These are phyloP conservation scores for Chironomus striatipennis DNA, from an alignment of 1,140 invertebrate species.

Conservation along the genomic window DNA sequence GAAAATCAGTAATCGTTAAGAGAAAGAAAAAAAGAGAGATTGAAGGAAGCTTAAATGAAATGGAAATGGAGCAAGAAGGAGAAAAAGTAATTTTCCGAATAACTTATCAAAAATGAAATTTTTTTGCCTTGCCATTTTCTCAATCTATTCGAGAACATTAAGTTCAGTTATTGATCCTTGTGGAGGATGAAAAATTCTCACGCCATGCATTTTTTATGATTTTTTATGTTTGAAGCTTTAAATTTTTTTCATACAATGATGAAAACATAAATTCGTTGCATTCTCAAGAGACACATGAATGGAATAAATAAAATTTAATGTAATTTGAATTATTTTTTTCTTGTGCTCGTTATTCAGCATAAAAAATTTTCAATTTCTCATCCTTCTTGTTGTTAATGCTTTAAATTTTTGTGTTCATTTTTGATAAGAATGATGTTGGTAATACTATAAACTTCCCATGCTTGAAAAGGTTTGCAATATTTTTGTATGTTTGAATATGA, in stretches of 20 bases:
- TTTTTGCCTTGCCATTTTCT: not conserved
- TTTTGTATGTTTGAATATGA: no score
- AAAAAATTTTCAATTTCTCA: constrained; percentile 10
- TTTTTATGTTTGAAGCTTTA: not conserved
- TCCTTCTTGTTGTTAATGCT: not conserved
- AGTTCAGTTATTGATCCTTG: not conserved
- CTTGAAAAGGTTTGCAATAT: no score
- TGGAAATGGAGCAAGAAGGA: not conserved
- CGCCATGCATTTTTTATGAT: not conserved
- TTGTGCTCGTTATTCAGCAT: not conserved
- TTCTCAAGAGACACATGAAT: constrained; percentile 7
- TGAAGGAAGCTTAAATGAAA: not conserved
- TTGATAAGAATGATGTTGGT: no score
- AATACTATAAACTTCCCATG: no score
- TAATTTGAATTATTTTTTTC: not conserved
- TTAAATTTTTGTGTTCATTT: no score
- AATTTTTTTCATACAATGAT: not conserved
- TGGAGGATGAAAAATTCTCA: not conserved
- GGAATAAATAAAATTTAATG: not conserved
- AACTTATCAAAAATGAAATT: not conserved
- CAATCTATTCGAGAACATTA: not conserved
- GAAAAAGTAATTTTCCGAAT: constrained; percentile 9
- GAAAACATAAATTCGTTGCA: not conserved
- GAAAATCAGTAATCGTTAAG: no score
- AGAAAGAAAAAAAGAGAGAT: not conserved